phyloP scores from a whole-genome alignment of 2,888 invertebrate species.

The Ceraclea dissimilis region DNA sequence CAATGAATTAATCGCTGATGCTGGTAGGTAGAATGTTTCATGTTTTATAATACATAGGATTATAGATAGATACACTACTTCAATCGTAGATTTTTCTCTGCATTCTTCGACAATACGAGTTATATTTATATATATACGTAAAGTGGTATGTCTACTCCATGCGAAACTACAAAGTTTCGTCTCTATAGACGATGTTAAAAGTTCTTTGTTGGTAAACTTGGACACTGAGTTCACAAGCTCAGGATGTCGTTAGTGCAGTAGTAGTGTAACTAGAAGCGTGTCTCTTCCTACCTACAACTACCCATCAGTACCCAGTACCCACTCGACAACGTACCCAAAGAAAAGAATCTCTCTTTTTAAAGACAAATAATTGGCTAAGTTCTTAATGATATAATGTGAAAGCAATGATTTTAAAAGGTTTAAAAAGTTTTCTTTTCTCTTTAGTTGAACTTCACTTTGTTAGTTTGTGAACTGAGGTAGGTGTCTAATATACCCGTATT shows the following conservation, averaged over 20 bases:
- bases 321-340: too few species aligned
- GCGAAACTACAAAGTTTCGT: neutral
- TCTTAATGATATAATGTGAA: neutral
- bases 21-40: too few species aligned
- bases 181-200: neutral
- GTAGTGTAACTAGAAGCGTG: neutral
- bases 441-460: conserved; percentile 5
- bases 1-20: too few species aligned
- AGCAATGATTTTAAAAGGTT: neutral
- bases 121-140: too few species aligned
- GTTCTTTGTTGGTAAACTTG: conserved; percentile 2
- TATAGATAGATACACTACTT: too few species aligned
- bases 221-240: neutral
- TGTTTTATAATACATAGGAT: too few species aligned
- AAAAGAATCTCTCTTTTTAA: neutral
- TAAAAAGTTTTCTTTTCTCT: conserved; percentile 5
- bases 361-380: neutral
- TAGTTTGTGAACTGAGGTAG: too few species aligned
- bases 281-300: too few species aligned
- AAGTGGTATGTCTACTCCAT: neutral
- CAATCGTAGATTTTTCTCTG: too few species aligned
- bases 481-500: too few species aligned
- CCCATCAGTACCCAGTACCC: too few species aligned
- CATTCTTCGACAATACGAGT: too few species aligned
- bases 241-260: neutral